Percentiles rank a stretch among this genome's conserved stretches.
These are phyloP conservation scores for Eupsittula cactorum DNA, from an alignment of 2,113 vertebrate genomes.

Conservation along the genomic window DNA sequence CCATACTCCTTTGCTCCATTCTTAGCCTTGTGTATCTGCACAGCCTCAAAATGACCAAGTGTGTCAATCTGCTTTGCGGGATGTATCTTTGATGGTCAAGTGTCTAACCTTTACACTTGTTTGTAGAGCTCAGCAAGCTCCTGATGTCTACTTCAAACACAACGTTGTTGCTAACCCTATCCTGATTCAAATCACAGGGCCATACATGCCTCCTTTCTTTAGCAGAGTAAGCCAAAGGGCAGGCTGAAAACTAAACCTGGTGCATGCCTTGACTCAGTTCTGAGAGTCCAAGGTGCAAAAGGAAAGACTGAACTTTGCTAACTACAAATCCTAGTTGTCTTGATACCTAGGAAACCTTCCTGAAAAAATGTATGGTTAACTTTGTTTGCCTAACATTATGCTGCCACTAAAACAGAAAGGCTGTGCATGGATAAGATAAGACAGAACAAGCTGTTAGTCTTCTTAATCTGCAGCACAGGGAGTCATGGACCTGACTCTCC, in stretches of 20 bases:
- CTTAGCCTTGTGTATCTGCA: neutral
- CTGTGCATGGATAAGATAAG: neutral
- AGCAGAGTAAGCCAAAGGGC: neutral
- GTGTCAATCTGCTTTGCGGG: neutral
- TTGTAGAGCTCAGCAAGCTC: neutral
- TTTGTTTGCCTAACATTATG: neutral
- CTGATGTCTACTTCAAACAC: neutral
- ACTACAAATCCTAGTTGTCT: neutral
- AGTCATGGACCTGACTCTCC: neutral
- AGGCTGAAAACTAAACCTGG: neutral
- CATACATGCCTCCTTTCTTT: neutral
- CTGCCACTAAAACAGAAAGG: neutral
- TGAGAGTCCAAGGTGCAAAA: neutral
- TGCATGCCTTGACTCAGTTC: neutral
- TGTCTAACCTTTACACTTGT: neutral
- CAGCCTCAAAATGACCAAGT: neutral
- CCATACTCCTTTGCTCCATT: neutral
- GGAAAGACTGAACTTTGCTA: neutral
- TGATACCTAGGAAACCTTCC: neutral
- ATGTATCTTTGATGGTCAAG: neutral
- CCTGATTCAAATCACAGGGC: neutral
- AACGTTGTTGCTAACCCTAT: neutral
- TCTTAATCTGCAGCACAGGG: neutral
- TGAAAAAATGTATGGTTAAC: neutral
- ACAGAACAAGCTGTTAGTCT: rapidly evolving